Conservation (phyloP, 37 sponge, comb jelly and placozoan genomes). For the Aphrocallistes beatrix region DNA sequence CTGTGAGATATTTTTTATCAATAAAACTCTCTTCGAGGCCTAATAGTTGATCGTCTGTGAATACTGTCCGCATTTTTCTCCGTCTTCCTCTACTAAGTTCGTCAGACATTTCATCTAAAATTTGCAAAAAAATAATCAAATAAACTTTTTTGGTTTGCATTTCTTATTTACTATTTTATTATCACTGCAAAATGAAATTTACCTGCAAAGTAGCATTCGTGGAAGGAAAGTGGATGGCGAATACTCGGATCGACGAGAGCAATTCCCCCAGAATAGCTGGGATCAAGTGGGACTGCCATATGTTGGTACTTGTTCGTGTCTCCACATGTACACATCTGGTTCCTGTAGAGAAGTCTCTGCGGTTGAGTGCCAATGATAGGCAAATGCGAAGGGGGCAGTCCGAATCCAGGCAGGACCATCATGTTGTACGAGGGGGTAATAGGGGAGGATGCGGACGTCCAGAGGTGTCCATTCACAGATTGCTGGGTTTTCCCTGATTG, state of each 20-base stretch:
- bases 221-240: not conserved
- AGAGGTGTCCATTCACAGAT: not conserved
- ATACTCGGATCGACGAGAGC: not conserved
- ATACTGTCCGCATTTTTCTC: slow-evolving; percentile 84
- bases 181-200: not conserved
- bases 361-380: not conserved
- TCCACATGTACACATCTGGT: slow-evolving; percentile 5
- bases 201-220: slow-evolving; percentile 18
- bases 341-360: slow-evolving; percentile 1
- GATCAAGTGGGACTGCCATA: not conserved
- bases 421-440: not conserved
- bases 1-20: slow-evolving; percentile 83
- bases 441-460: not conserved
- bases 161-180: not conserved
- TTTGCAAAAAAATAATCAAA: not conserved
- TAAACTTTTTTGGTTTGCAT: not conserved
- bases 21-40: slow-evolving; percentile 84
- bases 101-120: not conserved
- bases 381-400: not conserved
- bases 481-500: not conserved
- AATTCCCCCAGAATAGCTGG: not conserved
- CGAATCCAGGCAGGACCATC: not conserved
- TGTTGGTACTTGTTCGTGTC: not conserved
- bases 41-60: slow-evolving; percentile 79
- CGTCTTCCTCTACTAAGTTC: slow-evolving; percentile 17